phyloP scores from a whole-genome alignment of 1,140 invertebrate genomes.

The Drosophila insularis region DNA sequence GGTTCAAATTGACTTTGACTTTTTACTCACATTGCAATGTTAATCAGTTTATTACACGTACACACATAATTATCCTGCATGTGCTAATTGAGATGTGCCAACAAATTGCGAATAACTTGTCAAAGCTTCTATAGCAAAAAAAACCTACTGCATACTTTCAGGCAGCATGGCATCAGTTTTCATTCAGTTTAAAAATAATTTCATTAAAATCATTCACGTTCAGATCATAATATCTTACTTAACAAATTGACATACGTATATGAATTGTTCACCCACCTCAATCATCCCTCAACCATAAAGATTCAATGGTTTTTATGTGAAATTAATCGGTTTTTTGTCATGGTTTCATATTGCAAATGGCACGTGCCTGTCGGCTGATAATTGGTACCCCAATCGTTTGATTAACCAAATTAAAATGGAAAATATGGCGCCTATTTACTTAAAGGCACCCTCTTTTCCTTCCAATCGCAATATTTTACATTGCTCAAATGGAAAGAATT shows the following conservation, averaged over 20 bases:
- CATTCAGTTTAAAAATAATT: conserved; percentile 26
- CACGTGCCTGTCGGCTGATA: conserved; percentile 30
- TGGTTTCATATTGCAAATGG: conserved; percentile 55
- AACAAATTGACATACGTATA: neutral
- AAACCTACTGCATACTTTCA: conserved; percentile 37
- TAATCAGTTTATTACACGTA: conserved; percentile 6
- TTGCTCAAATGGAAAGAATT: conserved; percentile 21
- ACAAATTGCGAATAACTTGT: conserved; percentile 25
- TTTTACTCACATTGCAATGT: neutral
- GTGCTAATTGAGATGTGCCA: conserved; percentile 41
- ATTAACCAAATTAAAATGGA: conserved; percentile 58
- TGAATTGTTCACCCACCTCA: neutral
- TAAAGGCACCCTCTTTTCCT: too few relatives aligned
- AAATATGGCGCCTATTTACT: conserved; percentile 34
- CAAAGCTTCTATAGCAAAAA: neutral
- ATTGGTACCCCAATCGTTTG: conserved; percentile 31
- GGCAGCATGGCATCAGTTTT: conserved; percentile 27
- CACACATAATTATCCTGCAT: conserved; percentile 9
- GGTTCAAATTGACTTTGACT: neutral
- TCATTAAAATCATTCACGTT: conserved; percentile 42
- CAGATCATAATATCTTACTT: neutral
- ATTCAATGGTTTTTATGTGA: conserved; percentile 33
- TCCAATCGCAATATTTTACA: neutral
- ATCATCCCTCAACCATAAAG: neutral
- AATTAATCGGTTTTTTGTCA: conserved; percentile 58